Base-by-base conservation (phyloP, 53 echinoderm and acorn worm species). In the Echinometra lucunter region DNA sequence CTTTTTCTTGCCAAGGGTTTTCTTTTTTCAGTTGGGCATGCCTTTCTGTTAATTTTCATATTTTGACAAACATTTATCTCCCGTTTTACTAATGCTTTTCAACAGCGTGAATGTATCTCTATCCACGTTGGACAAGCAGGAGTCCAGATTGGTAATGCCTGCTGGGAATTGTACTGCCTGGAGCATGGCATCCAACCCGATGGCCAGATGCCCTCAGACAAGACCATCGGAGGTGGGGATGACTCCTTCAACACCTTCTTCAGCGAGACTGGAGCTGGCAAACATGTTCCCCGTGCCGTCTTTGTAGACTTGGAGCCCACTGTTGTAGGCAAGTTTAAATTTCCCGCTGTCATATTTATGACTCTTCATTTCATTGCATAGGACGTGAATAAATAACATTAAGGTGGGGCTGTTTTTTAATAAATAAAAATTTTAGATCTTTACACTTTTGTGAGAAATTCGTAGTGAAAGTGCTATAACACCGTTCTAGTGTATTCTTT, bases 241-340 rank as follows among this genome's bases (percentile, higher is more conserved):
- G 97, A 97, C 92, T 97, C 97, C 94, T 97, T 97, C 97, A 97
- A 96, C 94, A 97, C 97, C 72, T 97, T 97, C 97, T 97, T 97
- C 94, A 95, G 95, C 44, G 96, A 96, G 95, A 96, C 96, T 23
- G 95, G 96, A 88, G 95, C 96, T 88, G 96, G 96, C 89, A 96
- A 96, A 56, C 96, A 96, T n/a, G 96, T 96, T 40, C 96, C 96
- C 47, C 94, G 96, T 10, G 96, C 96, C 49, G 91, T 96, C 69
- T 96, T 96, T 45, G 96, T 95, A 5, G 96, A 96, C 66, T 67
- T 96, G 67, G 96, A 96, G 56, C 96, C 96, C 19, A 96, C 96
- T 55, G 96, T 96, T 7, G 72, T 72, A 3, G 72, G 72, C 35
- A 72, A 34, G 13, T 72, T 34, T 34, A 16, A 72, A 12, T 72